These are phyloP conservation scores for Drosophila colorata DNA, from an alignment of 2,888 invertebrate genomes.

Conservation along the genomic window DNA sequence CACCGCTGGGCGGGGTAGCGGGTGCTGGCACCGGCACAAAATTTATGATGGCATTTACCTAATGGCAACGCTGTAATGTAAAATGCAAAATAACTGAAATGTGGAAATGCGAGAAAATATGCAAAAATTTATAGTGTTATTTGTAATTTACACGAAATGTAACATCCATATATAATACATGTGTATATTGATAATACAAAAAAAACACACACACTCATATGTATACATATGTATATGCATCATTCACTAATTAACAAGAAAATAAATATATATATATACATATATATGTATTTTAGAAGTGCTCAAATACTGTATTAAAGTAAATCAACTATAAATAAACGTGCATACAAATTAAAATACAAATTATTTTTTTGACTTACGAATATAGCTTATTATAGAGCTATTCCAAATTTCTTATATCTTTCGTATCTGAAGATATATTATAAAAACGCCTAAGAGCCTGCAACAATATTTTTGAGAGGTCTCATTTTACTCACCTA, in stretches of 20 bases:
- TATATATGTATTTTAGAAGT: not conserved
- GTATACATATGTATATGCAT: not conserved
- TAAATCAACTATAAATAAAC: too few species aligned
- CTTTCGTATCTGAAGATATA: too few species aligned
- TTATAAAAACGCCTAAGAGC: slow-evolving; percentile 12
- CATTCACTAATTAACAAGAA: slow-evolving; percentile 17
- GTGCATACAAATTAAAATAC: too few species aligned
- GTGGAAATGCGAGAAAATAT: slow-evolving; percentile 28
- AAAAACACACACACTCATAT: too few species aligned
- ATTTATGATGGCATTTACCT: slow-evolving; percentile 76
- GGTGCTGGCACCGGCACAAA: slow-evolving; percentile 36
- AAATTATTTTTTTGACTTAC: too few species aligned
- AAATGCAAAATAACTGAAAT: slow-evolving; percentile 41
- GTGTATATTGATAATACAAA: slow-evolving; percentile 6
- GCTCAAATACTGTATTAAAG: too few species aligned
- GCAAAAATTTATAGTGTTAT: slow-evolving; percentile 70
- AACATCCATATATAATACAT: slow-evolving; percentile 43
- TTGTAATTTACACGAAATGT: slow-evolving; percentile 72
- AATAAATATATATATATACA: not conserved
- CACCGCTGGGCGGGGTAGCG: slow-evolving; percentile 5
- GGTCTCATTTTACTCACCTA: not conserved
- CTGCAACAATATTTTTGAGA: not conserved
- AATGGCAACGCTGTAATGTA: slow-evolving; percentile 59
- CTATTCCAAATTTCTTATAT: too few species aligned
- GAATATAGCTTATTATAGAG: too few species aligned